These are phyloP conservation scores for Dorcus parallelipipedus DNA, from an alignment of 2,888 invertebrate species.

Conservation along the genomic window DNA sequence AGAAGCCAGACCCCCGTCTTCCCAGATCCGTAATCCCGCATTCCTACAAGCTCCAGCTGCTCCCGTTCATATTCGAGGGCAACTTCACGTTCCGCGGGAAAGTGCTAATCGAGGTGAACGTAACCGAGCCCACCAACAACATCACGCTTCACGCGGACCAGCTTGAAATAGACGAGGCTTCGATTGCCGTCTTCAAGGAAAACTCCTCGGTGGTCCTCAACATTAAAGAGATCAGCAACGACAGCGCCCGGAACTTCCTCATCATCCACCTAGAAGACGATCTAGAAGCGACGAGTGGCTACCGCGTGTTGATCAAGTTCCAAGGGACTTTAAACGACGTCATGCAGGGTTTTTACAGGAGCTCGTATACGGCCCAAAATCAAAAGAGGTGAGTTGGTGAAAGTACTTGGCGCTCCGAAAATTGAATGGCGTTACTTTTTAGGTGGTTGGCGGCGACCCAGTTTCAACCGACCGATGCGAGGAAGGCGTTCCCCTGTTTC, in stretches of 20 bases:
- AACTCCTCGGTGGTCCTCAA: conserved; percentile 12
- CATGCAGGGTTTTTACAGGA: conserved; percentile 78
- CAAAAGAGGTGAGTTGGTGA: conserved; percentile 60
- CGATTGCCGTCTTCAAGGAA: conserved; percentile 16
- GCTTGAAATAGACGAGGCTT: conserved; percentile 55
- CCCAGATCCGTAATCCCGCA: conserved; percentile 66
- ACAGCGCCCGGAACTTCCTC: conserved; percentile 65
- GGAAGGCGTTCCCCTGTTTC: conserved; percentile 86
- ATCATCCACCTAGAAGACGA: conserved; percentile 60
- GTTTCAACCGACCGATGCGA: conserved; percentile 76
- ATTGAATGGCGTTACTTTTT: conserved; percentile 24
- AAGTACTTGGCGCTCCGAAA: neutral
- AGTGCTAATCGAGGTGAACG: conserved; percentile 61
- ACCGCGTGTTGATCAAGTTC: conserved; percentile 67
- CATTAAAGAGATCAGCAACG: conserved; percentile 46
- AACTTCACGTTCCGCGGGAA: conserved; percentile 79
- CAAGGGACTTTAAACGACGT: conserved; percentile 71
- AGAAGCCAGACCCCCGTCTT: conserved; percentile 59
- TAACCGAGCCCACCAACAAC: conserved; percentile 60
- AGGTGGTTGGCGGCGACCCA: conserved; percentile 82
- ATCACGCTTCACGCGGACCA: conserved; percentile 74
- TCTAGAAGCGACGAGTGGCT: conserved; percentile 59
- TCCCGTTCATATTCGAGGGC: conserved; percentile 68
- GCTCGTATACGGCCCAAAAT: conserved; percentile 69
- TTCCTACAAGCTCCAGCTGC: conserved; percentile 65